phyloP scores from a whole-genome alignment of 2,797 vertebrate genomes.

The Sebastes nivosus region DNA sequence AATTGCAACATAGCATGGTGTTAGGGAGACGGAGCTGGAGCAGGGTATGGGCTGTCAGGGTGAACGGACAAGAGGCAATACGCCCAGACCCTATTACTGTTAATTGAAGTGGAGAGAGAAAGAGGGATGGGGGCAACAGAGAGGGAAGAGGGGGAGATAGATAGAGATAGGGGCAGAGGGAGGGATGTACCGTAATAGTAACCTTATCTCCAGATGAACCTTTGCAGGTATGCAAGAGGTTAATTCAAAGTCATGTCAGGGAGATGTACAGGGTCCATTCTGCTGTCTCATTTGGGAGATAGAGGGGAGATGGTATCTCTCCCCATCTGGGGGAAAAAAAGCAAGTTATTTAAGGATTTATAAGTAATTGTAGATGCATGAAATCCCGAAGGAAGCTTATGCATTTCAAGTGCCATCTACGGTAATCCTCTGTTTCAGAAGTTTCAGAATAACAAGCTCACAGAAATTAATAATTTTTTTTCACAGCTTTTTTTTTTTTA shows the following conservation, averaged over 20 bases:
- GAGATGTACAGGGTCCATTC: constrained; percentile 54
- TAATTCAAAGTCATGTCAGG: constrained; percentile 62
- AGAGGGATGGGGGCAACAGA: constrained; percentile 10
- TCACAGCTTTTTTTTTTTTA: constrained; percentile 1
- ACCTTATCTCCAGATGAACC: constrained; percentile 59
- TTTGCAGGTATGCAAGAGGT: constrained; percentile 55
- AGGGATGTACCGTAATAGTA: constrained; percentile 9
- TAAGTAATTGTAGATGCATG: constrained; percentile 54
- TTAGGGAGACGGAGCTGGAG: constrained; percentile 28
- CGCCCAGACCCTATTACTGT: constrained; percentile 41
- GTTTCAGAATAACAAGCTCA: constrained; percentile 49
- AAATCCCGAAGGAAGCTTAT: constrained; percentile 32
- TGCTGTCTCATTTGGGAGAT: constrained; percentile 46
- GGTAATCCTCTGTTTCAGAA: constrained; percentile 42
- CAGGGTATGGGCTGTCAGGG: constrained; percentile 38
- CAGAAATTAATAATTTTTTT: constrained; percentile 27
- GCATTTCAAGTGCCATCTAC: constrained; percentile 26
- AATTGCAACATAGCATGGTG: constrained; percentile 44
- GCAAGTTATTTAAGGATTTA: constrained; percentile 47
- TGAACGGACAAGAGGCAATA: constrained; percentile 29
- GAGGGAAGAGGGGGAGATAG: neutral
- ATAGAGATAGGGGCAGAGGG: neutral
- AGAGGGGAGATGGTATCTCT: constrained; percentile 27
- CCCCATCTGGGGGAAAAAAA: constrained; percentile 11
- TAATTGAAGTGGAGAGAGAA: constrained; percentile 61